Evolutionary conservation across 2,797 vertebrate genomes (phyloP).

Genomic region (Podargus strigoides): DNA sequence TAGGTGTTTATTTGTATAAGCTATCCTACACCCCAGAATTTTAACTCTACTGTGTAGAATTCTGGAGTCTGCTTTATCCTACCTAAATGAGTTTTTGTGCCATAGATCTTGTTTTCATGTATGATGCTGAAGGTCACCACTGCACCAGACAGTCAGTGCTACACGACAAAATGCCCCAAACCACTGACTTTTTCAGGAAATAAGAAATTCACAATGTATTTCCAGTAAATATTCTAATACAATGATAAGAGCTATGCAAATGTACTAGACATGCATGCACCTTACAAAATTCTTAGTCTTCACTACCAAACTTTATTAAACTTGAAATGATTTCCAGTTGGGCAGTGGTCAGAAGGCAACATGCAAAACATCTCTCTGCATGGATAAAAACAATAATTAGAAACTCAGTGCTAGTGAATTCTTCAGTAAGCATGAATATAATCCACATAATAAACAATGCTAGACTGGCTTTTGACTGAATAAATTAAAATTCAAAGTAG

Average conservation of each 20-base stretch:
- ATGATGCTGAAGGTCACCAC: neutral
- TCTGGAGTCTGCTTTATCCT: neutral
- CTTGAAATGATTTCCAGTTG: constrained; percentile 56
- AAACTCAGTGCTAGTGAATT: constrained; percentile 69
- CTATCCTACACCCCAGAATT: neutral
- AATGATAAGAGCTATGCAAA: neutral
- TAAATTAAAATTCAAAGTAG: constrained; percentile 69
- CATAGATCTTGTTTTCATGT: neutral
- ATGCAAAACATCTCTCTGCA: constrained; percentile 62
- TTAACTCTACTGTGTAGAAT: neutral
- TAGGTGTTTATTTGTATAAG: rapidly evolving
- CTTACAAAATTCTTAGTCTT: neutral
- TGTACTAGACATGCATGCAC: neutral
- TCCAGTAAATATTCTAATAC: neutral
- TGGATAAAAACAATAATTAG: constrained; percentile 69
- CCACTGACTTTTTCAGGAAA: neutral
- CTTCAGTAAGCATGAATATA: constrained; percentile 65
- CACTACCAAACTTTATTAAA: constrained; percentile 43
- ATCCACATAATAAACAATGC: constrained; percentile 68
- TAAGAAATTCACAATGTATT: neutral
- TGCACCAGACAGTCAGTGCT: neutral
- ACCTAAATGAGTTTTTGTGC: neutral
- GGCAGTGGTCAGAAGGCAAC: constrained; percentile 63
- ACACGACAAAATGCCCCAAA: neutral
- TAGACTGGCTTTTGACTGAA: constrained; percentile 71